phyloP scores from a whole-genome alignment of 64 coral and sea anemone species.

The Exaiptasia diaphana region DNA sequence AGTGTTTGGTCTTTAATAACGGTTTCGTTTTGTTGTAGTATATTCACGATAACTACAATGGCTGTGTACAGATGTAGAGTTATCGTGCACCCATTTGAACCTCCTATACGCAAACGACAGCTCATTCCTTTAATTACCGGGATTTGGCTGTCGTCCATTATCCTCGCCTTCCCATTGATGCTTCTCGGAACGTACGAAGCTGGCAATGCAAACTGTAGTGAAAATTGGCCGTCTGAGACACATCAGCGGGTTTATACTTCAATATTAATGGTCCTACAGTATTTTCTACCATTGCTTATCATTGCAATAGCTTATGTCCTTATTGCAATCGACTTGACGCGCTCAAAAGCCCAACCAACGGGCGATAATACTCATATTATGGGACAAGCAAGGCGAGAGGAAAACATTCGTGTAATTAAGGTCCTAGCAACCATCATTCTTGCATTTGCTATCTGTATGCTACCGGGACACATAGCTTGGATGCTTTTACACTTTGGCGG shows the following conservation, averaged over 20 bases:
- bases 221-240: constrained; percentile 16
- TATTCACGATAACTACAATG: constrained; percentile 82
- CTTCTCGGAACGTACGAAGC: constrained; percentile 31
- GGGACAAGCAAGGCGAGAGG: background rate
- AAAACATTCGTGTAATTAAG: constrained; percentile 56
- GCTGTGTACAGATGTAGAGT: constrained; percentile 69
- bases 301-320: constrained; percentile 59
- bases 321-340: constrained; percentile 57
- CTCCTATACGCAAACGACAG: constrained; percentile 29
- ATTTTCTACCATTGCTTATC: constrained; percentile 38
- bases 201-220: constrained; percentile 4
- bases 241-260: constrained; percentile 31
- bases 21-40: constrained; percentile 62
- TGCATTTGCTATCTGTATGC: constrained; percentile 48
- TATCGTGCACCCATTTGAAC: constrained; percentile 67
- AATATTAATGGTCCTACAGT: constrained; percentile 23
- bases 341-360: constrained; percentile 19
- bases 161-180: constrained; percentile 63
- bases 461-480: constrained; percentile 59
- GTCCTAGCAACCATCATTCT: constrained; percentile 41
- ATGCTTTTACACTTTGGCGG: constrained; percentile 51
- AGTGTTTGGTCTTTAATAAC: constrained; percentile 79
- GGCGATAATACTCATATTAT: constrained; percentile 6
- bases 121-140: constrained; percentile 42
- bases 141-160: constrained; percentile 66